A percentile compares a stretch with the other conserved stretches of the same genome.
phyloP scores from a whole-genome alignment of 2,797 vertebrate genomes.

The Pseudocheirus occidentalis region DNA sequence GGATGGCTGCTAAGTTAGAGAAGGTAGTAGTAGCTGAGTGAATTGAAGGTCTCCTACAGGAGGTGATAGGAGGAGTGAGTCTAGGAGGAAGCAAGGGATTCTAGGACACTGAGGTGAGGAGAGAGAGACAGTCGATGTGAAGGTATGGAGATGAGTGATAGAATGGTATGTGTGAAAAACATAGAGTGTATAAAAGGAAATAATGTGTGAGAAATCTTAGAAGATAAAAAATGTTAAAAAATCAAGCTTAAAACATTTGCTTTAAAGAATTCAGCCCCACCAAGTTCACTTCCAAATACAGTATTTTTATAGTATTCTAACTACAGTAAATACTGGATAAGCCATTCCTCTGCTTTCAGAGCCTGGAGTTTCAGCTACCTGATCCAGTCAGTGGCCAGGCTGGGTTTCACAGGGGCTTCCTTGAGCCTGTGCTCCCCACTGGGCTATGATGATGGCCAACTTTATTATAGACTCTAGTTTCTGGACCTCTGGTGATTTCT shows the following conservation, averaged over 20 bases:
- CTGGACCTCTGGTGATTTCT: neutral
- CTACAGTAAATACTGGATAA: neutral
- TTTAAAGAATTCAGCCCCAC: neutral
- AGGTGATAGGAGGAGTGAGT: neutral
- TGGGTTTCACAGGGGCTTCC: neutral
- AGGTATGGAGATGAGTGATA: neutral
- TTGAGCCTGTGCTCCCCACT: neutral
- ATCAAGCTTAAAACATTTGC: neutral
- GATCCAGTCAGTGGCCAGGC: neutral
- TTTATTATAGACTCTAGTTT: neutral
- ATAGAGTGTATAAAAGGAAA: neutral
- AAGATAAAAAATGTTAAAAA: neutral
- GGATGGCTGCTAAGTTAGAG: neutral
- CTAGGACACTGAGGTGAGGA: neutral
- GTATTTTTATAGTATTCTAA: neutral
- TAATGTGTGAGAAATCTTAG: neutral
- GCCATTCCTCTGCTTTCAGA: neutral
- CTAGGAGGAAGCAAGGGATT: neutral
- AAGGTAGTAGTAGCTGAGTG: neutral
- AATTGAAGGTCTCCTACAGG: neutral
- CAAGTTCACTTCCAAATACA: neutral
- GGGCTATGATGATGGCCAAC: neutral
- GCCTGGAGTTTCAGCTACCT: neutral
- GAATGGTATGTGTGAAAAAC: neutral
- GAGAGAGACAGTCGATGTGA: neutral